A percentile compares a stretch with the other conserved stretches of the same genome.
phyloP scores from a whole-genome alignment of 1,140 invertebrate genomes.

The Nephotettix cincticeps region DNA sequence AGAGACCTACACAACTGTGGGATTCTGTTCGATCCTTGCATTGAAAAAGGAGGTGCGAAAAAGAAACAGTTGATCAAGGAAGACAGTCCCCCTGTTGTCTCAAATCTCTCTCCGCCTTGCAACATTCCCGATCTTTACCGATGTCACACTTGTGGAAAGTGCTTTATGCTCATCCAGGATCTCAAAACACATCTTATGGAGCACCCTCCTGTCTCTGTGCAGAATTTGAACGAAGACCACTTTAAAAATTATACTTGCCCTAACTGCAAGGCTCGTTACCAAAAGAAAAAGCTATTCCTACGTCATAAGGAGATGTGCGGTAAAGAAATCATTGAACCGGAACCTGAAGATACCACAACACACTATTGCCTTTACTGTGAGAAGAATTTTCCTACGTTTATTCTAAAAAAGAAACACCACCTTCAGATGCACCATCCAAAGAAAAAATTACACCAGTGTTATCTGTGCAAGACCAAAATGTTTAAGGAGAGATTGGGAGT shows the following conservation, averaged over 20 bases:
- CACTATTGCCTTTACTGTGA: conserved; percentile 41
- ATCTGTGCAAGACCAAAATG: conserved; percentile 37
- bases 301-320: conserved; percentile 27
- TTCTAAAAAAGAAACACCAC: conserved; percentile 36
- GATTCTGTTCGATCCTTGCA: conserved; percentile 33
- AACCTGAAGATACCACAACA: background rate
- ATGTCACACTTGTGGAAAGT: conserved; percentile 48
- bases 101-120: background rate
- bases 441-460: conserved; percentile 37
- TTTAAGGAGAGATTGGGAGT: conserved; percentile 34
- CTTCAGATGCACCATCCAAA: conserved; percentile 38
- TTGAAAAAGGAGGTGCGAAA: conserved; percentile 10
- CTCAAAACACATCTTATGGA: conserved; percentile 43
- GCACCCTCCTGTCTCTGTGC: conserved; percentile 38
- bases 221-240: conserved; percentile 30
- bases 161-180: conserved; percentile 46
- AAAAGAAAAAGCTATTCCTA: conserved; percentile 26
- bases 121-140: conserved; percentile 43
- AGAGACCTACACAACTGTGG: conserved; percentile 48
- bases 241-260: conserved; percentile 19
- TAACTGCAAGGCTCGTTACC: conserved; percentile 26
- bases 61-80: conserved; percentile 9
- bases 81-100: background rate
- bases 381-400: conserved; percentile 35
- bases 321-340: conserved; percentile 9